Percentiles rank a stretch among this genome's conserved stretches.
phyloP scores from a whole-genome alignment of 2,113 vertebrate species.

The Ornithorhynchus anatinus region DNA sequence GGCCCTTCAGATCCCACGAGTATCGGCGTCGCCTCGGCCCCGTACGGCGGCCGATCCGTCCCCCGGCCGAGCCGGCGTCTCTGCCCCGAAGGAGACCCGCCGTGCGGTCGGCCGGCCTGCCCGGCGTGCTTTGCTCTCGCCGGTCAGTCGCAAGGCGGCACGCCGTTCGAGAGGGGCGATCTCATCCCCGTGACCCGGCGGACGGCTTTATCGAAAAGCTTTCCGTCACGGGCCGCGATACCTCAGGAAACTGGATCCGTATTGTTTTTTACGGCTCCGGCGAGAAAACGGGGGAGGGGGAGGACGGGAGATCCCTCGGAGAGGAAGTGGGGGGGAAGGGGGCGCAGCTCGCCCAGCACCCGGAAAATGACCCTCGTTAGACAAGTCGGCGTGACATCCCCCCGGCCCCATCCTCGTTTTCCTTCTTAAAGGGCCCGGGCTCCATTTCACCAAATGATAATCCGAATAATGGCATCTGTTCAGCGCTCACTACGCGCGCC shows the following conservation, averaged over 20 bases:
- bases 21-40: too few species aligned
- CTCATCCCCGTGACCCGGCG: constrained; percentile 55
- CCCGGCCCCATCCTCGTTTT: too few species aligned
- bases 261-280: constrained; percentile 16
- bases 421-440: too few species aligned
- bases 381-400: too few species aligned
- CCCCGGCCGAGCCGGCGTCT: neutral
- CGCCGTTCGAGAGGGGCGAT: constrained; percentile 50
- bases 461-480: too few species aligned
- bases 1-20: too few species aligned
- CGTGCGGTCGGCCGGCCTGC: constrained; percentile 1
- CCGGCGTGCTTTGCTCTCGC: constrained; percentile 33
- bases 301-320: neutral
- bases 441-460: too few species aligned
- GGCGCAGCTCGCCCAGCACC: too few species aligned
- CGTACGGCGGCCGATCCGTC: too few species aligned
- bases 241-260: constrained; percentile 22
- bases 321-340: neutral
- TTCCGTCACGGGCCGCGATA: constrained; percentile 54
- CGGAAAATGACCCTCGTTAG: too few species aligned
- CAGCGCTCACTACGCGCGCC: too few species aligned
- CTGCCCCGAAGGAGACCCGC: neutral
- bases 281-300: neutral
- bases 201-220: constrained; percentile 59
- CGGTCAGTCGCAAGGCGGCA: constrained; percentile 52